A percentile compares a stretch with the other conserved stretches of the same genome.
Conservation (phyloP, 2,113 vertebrate species). For the Formicarius rufipectus region DNA sequence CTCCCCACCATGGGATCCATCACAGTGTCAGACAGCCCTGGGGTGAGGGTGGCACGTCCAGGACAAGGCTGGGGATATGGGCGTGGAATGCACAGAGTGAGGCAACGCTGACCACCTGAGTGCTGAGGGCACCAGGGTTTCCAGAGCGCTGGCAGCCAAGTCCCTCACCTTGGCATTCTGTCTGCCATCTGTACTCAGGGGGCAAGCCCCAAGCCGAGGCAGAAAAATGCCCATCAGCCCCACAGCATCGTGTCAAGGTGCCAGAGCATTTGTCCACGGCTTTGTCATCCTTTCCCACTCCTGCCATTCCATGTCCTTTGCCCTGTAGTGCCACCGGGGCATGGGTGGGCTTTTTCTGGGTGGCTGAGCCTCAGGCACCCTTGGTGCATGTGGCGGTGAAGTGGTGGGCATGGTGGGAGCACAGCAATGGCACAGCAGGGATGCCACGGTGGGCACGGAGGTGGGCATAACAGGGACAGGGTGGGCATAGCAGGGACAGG, state of each 20-base stretch:
- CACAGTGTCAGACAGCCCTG: neutral
- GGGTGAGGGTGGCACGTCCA: neutral
- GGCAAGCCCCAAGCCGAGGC: neutral
- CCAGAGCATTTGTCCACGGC: neutral
- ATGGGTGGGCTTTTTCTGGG: neutral
- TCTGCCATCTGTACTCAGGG: neutral
- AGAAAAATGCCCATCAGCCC: neutral
- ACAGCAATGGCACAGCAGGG: neutral
- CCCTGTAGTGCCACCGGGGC: neutral
- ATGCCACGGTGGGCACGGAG: neutral
- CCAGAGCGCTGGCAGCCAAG: neutral
- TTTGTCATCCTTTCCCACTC: neutral
- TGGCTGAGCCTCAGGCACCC: neutral
- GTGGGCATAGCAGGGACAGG: neutral
- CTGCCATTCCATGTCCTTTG: neutral
- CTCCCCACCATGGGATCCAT: neutral
- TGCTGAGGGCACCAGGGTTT: neutral
- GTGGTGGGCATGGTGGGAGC: neutral
- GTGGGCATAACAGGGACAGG: neutral
- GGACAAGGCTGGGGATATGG: neutral
- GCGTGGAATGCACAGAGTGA: neutral
- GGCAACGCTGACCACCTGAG: fast-evolving
- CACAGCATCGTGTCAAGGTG: neutral
- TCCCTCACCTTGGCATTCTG: neutral
- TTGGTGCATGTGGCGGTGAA: neutral